Evolutionary conservation across 2,797 vertebrate genomes (phyloP).

Genomic region (Gymnothorax javanicus): DNA sequence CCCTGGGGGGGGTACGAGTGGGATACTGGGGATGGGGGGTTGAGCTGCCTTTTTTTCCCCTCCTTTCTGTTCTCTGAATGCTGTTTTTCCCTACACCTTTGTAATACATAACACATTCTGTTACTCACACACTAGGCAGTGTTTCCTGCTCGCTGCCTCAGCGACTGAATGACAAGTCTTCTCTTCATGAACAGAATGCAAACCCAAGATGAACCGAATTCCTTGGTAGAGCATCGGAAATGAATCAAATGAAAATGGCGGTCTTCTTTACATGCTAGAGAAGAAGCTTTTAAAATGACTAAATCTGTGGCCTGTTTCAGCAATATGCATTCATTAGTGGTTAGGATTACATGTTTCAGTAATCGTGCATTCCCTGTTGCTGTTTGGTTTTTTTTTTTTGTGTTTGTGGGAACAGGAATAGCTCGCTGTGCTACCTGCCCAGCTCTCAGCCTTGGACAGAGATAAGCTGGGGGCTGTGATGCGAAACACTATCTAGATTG

Average conservation of each 20-base stretch:
- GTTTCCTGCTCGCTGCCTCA: constrained; percentile 31
- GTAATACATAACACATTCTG: not conserved
- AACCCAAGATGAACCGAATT: too few relatives aligned
- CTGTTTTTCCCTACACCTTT: not conserved
- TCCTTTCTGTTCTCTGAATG: constrained; percentile 7
- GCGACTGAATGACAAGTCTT: constrained; percentile 37
- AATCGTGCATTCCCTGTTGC: constrained; percentile 34
- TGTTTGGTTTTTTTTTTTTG: constrained; percentile 23
- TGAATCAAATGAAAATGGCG: too few relatives aligned
- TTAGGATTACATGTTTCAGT: constrained; percentile 1
- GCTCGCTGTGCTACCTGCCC: constrained; percentile 34
- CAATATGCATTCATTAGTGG: too few relatives aligned
- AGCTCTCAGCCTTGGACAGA: constrained; percentile 28
- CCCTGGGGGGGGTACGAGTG: constrained; percentile 7
- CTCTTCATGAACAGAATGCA: constrained; percentile 22
- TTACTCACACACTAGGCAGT: not conserved
- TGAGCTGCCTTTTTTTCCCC: constrained; percentile 8
- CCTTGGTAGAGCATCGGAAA: too few relatives aligned
- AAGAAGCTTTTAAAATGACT: too few relatives aligned
- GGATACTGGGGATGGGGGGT: not conserved
- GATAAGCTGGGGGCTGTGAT: constrained; percentile 19
- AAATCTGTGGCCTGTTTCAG: too few relatives aligned
- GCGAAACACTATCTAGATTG: constrained; percentile 46
- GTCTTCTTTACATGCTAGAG: too few relatives aligned
- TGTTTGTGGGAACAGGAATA: not conserved